Evolutionary conservation across 2,888 invertebrate species (phyloP).

Genomic region (Alsophila aescularia): DNA sequence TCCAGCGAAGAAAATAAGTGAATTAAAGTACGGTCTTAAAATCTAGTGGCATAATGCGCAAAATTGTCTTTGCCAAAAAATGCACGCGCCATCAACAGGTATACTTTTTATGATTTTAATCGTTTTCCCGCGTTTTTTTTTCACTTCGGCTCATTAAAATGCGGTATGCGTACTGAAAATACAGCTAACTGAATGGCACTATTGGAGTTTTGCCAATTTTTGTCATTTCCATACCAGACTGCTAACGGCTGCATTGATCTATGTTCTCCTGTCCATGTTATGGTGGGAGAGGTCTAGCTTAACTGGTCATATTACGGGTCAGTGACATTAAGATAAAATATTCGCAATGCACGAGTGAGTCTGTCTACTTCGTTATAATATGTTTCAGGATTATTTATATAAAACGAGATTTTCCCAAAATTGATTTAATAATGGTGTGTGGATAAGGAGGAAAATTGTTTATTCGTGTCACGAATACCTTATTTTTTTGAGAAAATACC

Average conservation of each 20-base stretch:
- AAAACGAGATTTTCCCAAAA: slow-evolving; percentile 21
- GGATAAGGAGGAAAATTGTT: too few relatives aligned
- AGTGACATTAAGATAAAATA: slow-evolving; percentile 51
- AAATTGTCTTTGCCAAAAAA: slow-evolving; percentile 9
- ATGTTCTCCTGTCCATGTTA: slow-evolving; percentile 21
- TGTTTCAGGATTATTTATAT: slow-evolving; percentile 26
- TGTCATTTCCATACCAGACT: slow-evolving; percentile 58
- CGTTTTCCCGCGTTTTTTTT: slow-evolving; percentile 33
- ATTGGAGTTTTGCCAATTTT: slow-evolving; percentile 71
- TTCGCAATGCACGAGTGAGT: slow-evolving; percentile 22
- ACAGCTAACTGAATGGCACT: slow-evolving; percentile 59
- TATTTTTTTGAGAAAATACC: neutral
- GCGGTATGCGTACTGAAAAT: slow-evolving; percentile 69
- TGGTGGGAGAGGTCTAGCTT: slow-evolving; percentile 37
- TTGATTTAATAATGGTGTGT: neutral
- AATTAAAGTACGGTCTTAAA: neutral
- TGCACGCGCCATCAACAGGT: slow-evolving; percentile 42
- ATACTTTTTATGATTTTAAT: slow-evolving; percentile 29
- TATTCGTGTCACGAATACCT: neutral
- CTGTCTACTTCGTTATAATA: slow-evolving; percentile 32
- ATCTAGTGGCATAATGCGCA: slow-evolving; percentile 18
- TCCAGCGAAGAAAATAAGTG: too few relatives aligned
- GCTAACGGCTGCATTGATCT: slow-evolving; percentile 41
- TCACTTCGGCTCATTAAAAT: slow-evolving; percentile 65
- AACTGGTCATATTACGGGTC: slow-evolving; percentile 45